Evolutionary conservation across 2,888 invertebrate genomes (phyloP).

Genomic region (Acleris literana): DNA sequence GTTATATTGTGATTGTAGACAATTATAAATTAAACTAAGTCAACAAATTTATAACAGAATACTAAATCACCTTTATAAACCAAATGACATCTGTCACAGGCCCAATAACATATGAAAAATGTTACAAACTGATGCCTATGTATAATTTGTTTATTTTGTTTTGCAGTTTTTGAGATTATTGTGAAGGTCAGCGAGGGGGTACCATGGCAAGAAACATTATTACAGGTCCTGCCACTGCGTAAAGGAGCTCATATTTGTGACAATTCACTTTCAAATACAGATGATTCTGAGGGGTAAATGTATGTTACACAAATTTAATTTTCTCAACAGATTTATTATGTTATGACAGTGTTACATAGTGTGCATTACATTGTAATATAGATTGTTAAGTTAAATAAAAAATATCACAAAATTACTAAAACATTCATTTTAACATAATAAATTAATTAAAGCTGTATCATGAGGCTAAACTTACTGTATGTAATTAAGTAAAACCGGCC

Average conservation of each 20-base stretch:
- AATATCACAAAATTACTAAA: constrained; percentile 23
- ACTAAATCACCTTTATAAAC: too few species aligned
- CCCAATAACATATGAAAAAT: too few species aligned
- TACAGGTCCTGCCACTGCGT: constrained; percentile 89
- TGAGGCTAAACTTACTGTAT: neutral
- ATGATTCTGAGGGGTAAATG: constrained; percentile 56
- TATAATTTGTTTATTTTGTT: constrained; percentile 26
- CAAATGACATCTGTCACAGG: too few species aligned
- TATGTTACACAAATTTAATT: constrained; percentile 19
- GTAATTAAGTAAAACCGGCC: neutral
- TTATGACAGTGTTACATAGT: neutral
- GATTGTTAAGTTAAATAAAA: constrained; percentile 9
- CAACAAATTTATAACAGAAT: too few species aligned
- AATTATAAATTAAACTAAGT: too few species aligned
- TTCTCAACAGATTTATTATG: constrained; percentile 11
- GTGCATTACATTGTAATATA: constrained; percentile 4
- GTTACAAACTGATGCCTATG: neutral
- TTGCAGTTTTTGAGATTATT: constrained; percentile 93
- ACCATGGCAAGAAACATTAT: constrained; percentile 90
- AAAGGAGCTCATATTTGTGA: constrained; percentile 86
- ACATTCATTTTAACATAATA: neutral
- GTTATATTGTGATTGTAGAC: too few species aligned
- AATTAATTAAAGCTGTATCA: constrained; percentile 24
- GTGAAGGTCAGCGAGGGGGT: constrained; percentile 89
- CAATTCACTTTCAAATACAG: constrained; percentile 53